Conservation (phyloP, 2,888 invertebrate species). For the Meliscaeva auricollis region DNA sequence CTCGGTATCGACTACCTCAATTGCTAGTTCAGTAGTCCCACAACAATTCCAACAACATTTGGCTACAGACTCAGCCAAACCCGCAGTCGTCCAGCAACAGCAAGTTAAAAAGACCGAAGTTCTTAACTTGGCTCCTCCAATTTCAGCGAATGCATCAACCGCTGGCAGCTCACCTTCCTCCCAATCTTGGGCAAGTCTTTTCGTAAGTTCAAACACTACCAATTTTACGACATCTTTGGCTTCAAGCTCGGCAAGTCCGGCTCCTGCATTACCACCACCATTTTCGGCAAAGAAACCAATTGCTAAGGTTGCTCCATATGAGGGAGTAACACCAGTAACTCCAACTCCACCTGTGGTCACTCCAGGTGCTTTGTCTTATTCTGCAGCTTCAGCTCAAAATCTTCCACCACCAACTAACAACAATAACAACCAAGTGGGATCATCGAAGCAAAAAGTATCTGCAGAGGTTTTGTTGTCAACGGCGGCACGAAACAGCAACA, state of each 20-base stretch:
- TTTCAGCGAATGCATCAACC: slow-evolving; percentile 55
- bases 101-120: slow-evolving; percentile 61
- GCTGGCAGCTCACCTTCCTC: slow-evolving; percentile 57
- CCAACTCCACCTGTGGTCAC: slow-evolving; percentile 79
- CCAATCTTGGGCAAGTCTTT: slow-evolving; percentile 89
- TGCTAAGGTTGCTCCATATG: slow-evolving; percentile 87
- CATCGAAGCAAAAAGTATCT: slow-evolving; percentile 55
- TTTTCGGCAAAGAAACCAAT: slow-evolving; percentile 85
- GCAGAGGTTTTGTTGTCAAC: slow-evolving; percentile 37
- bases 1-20: slow-evolving; percentile 84
- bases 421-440: slow-evolving; percentile 15
- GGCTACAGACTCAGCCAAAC: slow-evolving; percentile 74
- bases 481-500: slow-evolving; percentile 72
- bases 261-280: slow-evolving; percentile 78
- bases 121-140: slow-evolving; percentile 68
- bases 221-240: slow-evolving; percentile 67
- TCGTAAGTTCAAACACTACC: slow-evolving; percentile 83
- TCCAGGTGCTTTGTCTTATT: slow-evolving; percentile 83
- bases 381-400: slow-evolving; percentile 84
- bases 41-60: slow-evolving; percentile 80
- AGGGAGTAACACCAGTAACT: slow-evolving; percentile 79
- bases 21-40: slow-evolving; percentile 84
- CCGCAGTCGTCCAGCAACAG: slow-evolving; percentile 67
- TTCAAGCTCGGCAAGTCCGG: slow-evolving; percentile 74
- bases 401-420: slow-evolving; percentile 74